Evolutionary conservation across 1,140 invertebrate genomes (phyloP), one percentile per base, ranked within the genome.

Genomic region (Drosophila novamexicana): DNA sequence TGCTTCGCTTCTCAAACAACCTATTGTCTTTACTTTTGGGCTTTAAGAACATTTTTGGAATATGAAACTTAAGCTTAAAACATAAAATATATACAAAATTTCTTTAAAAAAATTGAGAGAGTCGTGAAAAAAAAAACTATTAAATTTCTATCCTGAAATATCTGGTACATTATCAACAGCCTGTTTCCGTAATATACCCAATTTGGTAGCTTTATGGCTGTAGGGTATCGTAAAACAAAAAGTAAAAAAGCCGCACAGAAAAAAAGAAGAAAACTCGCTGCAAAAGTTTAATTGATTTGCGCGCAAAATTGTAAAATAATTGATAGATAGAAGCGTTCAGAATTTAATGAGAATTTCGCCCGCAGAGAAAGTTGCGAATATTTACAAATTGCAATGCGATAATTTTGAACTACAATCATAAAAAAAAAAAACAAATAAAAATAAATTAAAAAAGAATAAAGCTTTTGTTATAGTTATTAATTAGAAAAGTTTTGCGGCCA

Each of bases 211-310:
- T 7, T 4, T 7, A 6, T 6, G 1, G 2, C 32, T 36, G 36
- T 7, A 59, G 56, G 56, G 54, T 59, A 67, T 37, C 22, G 9
- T 10, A 42, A 44, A 42, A 63, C 58, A 42, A 7, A 32, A 22
- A 49, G 22, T 22, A 42, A 66, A 68, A 4, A 14, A 22, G 7
- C 6, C 42, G 29, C 14, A n/a, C 1, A 54, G 29, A 5, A 16
- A 37, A 18, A 49, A 49, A n/a, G 1, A 42, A 42, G 34, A 52
- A 10, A 16, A 16, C 7, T 34, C 7, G 2, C n/a, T 36, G 7
- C 32, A 79, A 89, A 86, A 86, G 76, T 88, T 89, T 83, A 89
- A 88, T 86, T 86, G 83, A 86, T 86, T 86, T 84, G 76, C 66
- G 66, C 66, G 62, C 42, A 77, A 86, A 89, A 83, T 86, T 66